Base-by-base conservation (phyloP, 2,888 invertebrate genomes). In the Thymelicus sylvestris region DNA sequence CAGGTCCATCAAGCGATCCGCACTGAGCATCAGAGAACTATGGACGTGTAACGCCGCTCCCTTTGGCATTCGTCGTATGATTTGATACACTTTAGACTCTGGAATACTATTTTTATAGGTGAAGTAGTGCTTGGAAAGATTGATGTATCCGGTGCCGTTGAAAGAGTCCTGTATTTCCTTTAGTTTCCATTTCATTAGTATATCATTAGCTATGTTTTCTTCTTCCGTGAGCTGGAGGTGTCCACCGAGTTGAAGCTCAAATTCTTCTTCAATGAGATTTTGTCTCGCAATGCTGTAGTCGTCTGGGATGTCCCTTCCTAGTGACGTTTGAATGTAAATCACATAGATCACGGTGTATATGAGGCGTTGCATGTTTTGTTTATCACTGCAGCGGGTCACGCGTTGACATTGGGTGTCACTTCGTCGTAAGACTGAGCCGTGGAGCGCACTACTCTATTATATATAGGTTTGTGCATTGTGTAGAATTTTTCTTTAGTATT, bases 1-100 rank as follows among this genome's bases (percentile, higher is more conserved):
- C 72, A 97, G 81, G 64, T 95, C 90, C 39, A 96, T 87, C 57
- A 96, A 78, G 67, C 92, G 95, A 64, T 96, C 95, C 0, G 94
- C 89, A 50, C 95, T 95, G 15, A 95, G 94, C 76, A 96, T 90
- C 0, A 96, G 94, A 0, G 95, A 95, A 76, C 96, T 95, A 79
- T 97, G 97, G 0, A 95, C 94, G 79, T 97, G 97, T 13, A 97
- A 84, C 0, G 95, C 95, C 0, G 94, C 96, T 0, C 97, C 97
- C 89, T 97, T 97, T 0, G 97, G 97, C 95, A 97, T 95, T 65
- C 81, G 85, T 68, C 89, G 90, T 7, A 97, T 95, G 5, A 96
- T 90, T 75, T 95, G 85, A 80, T 96, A 97, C 4, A 97, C 95
- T 68, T 94, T 88, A 0, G 97, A 97, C 0, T 89, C 83, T 15